Base-by-base conservation (phyloP, 2,888 invertebrate species). In the Steinernema scapterisci region DNA sequence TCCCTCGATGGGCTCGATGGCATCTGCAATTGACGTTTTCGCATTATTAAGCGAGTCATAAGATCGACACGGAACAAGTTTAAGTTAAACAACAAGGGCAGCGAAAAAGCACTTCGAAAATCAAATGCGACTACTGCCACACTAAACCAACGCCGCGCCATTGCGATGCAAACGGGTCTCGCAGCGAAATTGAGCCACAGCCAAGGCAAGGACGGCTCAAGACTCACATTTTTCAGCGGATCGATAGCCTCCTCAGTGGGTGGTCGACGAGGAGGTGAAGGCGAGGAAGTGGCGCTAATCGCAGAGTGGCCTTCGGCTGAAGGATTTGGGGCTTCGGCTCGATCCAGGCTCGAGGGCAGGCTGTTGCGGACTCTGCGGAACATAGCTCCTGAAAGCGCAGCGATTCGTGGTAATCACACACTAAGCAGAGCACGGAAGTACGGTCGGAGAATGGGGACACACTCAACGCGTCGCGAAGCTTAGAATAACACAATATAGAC, bases 121-220 rank as follows among this genome's bases (percentile, higher is more conserved):
- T 23, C 27, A 63, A 27, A 63, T 31, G 63, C 63, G 38, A 31
- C 21, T 19, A 31, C 16, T 27, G 16, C 27, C 16, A 16, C 16
- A 13, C 63, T 63, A 25, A 27, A 63, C 63, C 25, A 54, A 11
- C 31, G 31, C 6, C 63, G 63, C 63, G 63, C 63, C 63, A 63
- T 63, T 19, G 63, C 63, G 38, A 27, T 63, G 63, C 27, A 11
- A 25, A 16, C 16, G 31, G 63, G 63, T 63, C 63, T 16, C 63
- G 63, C 27, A 25, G 63, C 63, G 63, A 63, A 63, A 9, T 13
- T 6, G 25, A 25, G 31, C 38, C 63, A 25, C 21, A 6, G 63
- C 63, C 63, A 63, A 63, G 27, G 63, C 63, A 63, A 63, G 21
- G 23, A 19, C 63, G 31, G 21, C 27, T 31, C 16, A 63, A 63